phyloP scores from a whole-genome alignment of 2,113 vertebrate species.

The Callipepla californica region DNA sequence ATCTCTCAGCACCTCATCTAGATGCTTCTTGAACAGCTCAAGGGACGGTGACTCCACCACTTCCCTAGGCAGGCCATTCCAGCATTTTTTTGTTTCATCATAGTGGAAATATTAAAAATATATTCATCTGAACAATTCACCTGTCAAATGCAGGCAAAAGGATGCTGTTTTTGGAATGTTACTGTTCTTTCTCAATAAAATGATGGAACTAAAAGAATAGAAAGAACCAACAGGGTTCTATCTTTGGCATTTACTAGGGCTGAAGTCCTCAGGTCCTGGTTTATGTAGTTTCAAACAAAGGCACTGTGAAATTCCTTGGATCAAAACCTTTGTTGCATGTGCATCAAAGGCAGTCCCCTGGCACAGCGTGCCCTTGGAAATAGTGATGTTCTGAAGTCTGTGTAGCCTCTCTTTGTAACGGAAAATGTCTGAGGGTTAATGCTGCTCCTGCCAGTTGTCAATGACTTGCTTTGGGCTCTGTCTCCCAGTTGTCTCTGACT shows the following conservation, averaged over 20 bases:
- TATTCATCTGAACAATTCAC: not conserved
- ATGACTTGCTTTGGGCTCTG: not conserved
- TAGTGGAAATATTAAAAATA: not conserved
- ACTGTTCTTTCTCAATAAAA: not conserved
- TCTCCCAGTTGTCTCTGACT: not conserved
- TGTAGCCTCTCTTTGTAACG: not conserved
- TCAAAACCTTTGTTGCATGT: not conserved
- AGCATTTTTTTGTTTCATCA: not conserved
- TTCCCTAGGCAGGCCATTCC: too few species aligned
- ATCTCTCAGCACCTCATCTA: too few species aligned
- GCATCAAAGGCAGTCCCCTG: not conserved
- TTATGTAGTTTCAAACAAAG: not conserved
- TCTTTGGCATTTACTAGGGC: not conserved
- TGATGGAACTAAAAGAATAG: not conserved
- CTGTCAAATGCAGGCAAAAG: not conserved
- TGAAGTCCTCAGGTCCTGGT: not conserved
- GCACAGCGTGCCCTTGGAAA: not conserved
- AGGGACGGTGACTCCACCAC: too few species aligned
- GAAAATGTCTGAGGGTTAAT: not conserved
- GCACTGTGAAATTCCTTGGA: not conserved
- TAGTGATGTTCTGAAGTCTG: not conserved
- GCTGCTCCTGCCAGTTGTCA: not conserved
- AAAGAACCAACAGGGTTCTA: not conserved
- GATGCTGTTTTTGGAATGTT: not conserved
- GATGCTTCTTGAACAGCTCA: too few species aligned